Evolutionary conservation across 2,113 vertebrate genomes (phyloP), one percentile per base, ranked within the genome.

Genomic region (Tachycineta bicolor): DNA sequence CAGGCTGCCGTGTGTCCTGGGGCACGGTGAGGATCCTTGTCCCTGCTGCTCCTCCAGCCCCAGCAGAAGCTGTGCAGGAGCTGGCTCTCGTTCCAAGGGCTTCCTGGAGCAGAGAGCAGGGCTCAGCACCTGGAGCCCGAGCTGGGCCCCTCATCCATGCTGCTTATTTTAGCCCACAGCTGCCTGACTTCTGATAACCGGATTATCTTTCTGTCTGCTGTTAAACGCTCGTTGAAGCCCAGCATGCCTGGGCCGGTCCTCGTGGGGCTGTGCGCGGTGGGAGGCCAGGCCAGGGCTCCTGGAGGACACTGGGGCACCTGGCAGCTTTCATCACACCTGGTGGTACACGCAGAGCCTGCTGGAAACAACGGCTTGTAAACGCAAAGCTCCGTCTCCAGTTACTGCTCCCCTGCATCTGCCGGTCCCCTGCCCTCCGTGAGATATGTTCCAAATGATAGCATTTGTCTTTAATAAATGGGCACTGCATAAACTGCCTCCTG

Each of bases 381-480:
- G 56, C 91, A 90, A 63, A 83, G 70, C 71, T 62, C 89, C 55
- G 31, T 58, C 95, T 91, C 55, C 85, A 87, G 64, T 92, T 94
- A 49, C 96, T 34, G 56, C 55, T 75, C 63, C 87, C 49, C 70
- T 5, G 63, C 89, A 58, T 11, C 91, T 76, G 74, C 18, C 81
- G 12, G 41, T 44, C 12, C 81, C 75, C 78, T 47, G 78, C 81
- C n/a, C 43, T 33, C 6, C n/a, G 0, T 94, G 94, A 94, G 94
- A 71, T 86, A 87, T 75, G 73, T 84, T 92, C 76, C 52, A 34
- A 82, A 44, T 85, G 83, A 94, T 83, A 93, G 74, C 96, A 94
- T 89, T 97, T 95, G 96, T 92, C 96, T 96, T 95, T 91, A 92
- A 96, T 96, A 96, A 96, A 91, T 89, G 84, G 91, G 63, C 83